A percentile compares a stretch with the other conserved stretches of the same genome.
phyloP scores from a whole-genome alignment of 2,797 vertebrate species.

The Stomatorhinus walkeri region DNA sequence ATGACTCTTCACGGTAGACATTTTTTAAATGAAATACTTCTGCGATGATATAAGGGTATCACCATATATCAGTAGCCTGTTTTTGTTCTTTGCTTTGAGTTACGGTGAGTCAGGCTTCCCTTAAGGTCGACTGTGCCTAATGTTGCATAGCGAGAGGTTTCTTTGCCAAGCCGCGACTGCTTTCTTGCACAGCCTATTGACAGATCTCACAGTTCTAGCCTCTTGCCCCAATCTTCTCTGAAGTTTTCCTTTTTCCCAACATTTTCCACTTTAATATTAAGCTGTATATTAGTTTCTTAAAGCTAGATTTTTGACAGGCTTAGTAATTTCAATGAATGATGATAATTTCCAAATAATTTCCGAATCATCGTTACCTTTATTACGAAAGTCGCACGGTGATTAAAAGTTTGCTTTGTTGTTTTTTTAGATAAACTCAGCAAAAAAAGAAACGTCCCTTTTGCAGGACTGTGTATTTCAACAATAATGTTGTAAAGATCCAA shows the following conservation, averaged over 20 bases:
- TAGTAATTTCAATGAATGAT: not conserved
- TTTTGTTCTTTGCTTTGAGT: not conserved
- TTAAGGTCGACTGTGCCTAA: conserved; percentile 41
- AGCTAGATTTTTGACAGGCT: conserved; percentile 24
- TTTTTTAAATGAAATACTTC: not conserved
- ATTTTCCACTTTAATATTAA: conserved; percentile 60
- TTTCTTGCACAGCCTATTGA: not conserved
- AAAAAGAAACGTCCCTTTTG: no score
- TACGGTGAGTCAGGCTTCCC: conserved; percentile 35
- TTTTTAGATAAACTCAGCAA: no score
- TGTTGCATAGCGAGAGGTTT: conserved; percentile 31
- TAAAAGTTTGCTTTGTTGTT: not conserved
- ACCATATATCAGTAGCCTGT: not conserved
- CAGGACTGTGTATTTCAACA: no score
- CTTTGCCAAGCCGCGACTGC: not conserved
- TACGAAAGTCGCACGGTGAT: not conserved
- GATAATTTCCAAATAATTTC: not conserved
- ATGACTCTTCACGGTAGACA: not conserved
- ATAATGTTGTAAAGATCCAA: no score
- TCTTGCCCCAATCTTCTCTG: conserved; percentile 36
- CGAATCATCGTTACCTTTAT: not conserved
- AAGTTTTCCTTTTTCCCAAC: conserved; percentile 58
- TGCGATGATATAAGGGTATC: not conserved
- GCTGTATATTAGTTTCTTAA: conserved; percentile 58
- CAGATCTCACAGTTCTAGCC: not conserved